Evolutionary conservation across 2,113 vertebrate genomes (phyloP), one percentile per base, ranked within the genome.

Genomic region (Clarias magur): DNA sequence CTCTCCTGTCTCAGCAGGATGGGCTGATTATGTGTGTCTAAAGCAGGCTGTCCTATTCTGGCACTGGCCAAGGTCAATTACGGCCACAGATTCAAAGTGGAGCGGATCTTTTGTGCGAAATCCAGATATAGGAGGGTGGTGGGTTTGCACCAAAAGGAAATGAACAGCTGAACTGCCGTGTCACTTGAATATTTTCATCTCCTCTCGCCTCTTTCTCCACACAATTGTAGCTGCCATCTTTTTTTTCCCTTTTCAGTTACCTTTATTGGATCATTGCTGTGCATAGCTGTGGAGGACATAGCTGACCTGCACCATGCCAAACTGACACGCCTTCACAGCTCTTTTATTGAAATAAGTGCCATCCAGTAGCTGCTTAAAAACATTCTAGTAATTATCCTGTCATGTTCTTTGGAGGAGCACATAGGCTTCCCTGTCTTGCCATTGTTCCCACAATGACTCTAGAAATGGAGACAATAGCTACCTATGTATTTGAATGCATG

Each of bases 21-120:
- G 84, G 88, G 78, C 87, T 95, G 92, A 94, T 95, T 92, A 92
- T 91, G 88, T 92, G 89, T 85, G 90, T 86, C 91, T 92, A 92
- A 91, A 91, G 91, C 85, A 88, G 92, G 91, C 89, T 88, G 90
- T 90, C 91, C 90, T 85, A 76, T 88, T 60, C 91, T 88, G 91
- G 92, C 91, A 91, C 89, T 90, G 92, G 89, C 92, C 93, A 95
- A 95, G 94, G 94, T 95, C 93, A 94, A 93, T 93, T 93, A 93
- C 90, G 92, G 88, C 89, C 90, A 91, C 91, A 88, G 89, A 91
- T 92, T 94, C 87, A 90, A 91, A 93, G 92, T 87, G 83, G 89
- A 87, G 88, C 91, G 86, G 93, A 92, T 93, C 89, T 89, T 83
- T 73, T 72, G 76, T 85, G 91, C 84, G 90, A 91, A 88, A 86